Evolutionary conservation across 1,140 invertebrate genomes (phyloP), one percentile per base, ranked within the genome.

Genomic region (Apolygus lucorum): DNA sequence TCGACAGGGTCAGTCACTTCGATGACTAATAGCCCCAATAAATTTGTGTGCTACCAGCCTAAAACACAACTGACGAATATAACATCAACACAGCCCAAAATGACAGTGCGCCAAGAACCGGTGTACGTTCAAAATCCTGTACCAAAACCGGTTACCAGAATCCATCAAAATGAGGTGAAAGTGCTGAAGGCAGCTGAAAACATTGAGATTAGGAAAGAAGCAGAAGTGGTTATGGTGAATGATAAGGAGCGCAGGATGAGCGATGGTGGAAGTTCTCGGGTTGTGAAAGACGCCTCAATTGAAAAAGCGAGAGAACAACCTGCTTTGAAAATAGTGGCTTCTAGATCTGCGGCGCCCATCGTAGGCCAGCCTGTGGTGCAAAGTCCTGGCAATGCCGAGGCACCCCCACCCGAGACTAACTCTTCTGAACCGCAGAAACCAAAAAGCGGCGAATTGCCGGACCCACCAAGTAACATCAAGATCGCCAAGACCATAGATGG

Each of bases 381-480:
- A n/a, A 49, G 34, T 17, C 34, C 34, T 49, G 34, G 34, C 8
- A 49, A 49, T 49, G 17, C 17, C 17, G 8, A 8, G 34, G 8
- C 17, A 17, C 8, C 17, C 8, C 34, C 8, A 49, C 8, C 8
- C 34, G 34, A 8, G 34, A 11, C 34, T 11, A 49, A 49, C 8
- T 49, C 34, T 11, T 11, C 34, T 17, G 34, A 17, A 8, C 34
- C 34, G 34, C 8, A 11, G 34, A 17, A 49, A 49, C 34, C 34
- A 8, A 49, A 49, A 49, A 8, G 34, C 17, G 13, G 2, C 22
- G 22, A 59, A 22, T 99, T 92, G 78, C 97, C 97, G 11, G 96
- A 95, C 49, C 95, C 96, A 2, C 97, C 97, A 27, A 97, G 93
- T 24, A 92, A 94, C 49, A 98, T 99, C 72, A 99, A 99, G 82